Base-by-base conservation (phyloP, 2,888 invertebrate genomes). In the Terebella lapidaria region DNA sequence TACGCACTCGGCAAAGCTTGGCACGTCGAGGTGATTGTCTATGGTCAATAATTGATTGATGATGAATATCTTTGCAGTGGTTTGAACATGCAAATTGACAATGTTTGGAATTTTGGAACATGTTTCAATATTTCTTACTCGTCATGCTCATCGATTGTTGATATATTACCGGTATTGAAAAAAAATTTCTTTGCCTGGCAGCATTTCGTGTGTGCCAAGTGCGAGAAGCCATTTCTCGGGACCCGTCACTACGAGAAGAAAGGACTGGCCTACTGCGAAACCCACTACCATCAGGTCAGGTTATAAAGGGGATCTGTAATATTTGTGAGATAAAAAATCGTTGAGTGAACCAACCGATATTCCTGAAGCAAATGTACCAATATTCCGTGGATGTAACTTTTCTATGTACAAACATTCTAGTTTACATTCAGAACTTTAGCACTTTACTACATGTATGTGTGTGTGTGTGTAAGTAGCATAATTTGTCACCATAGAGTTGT, bases 151-250 rank as follows among this genome's bases (percentile, higher is more conserved):
- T 35, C 42, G 42, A 35, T 35, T 35, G 42, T 15, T 15, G n/a
- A 35, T 35, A n/a, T 35, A 15, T 35, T n/a, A n/a, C n/a, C n/a
- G n/a, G n/a, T n/a, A n/a, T 35, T 35, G 10, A 35, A 15, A 35
- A 35, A 15, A 15, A 15, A 35, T 35, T 35, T 35, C 42, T n/a
- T 35, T 35, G n/a, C 10, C 42, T 35, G 42, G 42, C 80, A 92
- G 89, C 99, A 99, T 84, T 99, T 99, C 81, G 99, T 97, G 1
- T 99, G 99, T 82, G 96, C 97, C 68, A 96, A 96, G 82, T 99
- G 99, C 81, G 99, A 99, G 84, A 97, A 99, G 81, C 99, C 99
- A 0, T 99, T 99, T 85, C 88, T 96, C 77, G 99, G 99, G 0
- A 94, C 95, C 83, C 90, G 97, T 0, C 97, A 99, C 82, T 99